phyloP scores from a whole-genome alignment of 2,113 vertebrate genomes.

The Aramus guarauna region DNA sequence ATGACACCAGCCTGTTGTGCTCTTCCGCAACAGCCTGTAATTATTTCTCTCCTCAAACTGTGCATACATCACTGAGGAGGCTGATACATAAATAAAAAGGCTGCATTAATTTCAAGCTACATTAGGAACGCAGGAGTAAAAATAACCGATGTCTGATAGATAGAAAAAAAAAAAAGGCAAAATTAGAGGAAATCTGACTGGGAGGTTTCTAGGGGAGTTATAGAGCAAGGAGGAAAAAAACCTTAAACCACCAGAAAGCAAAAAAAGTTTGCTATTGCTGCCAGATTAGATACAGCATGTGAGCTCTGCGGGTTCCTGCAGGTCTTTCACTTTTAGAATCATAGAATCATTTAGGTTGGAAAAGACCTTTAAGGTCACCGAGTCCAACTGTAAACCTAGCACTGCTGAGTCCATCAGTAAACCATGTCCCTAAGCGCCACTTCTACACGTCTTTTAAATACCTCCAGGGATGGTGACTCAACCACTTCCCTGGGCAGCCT shows the following conservation, averaged over 20 bases:
- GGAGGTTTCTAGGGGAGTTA: not conserved
- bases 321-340: not conserved
- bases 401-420: too few relatives aligned
- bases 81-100: slow-evolving; percentile 31
- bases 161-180: not conserved
- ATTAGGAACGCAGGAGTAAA: slow-evolving; percentile 36
- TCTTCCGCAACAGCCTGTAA: slow-evolving; percentile 17
- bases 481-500: too few relatives aligned
- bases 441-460: too few relatives aligned
- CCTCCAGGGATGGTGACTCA: too few relatives aligned
- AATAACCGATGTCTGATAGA: not conserved
- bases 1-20: slow-evolving; percentile 43
- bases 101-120: slow-evolving; percentile 60
- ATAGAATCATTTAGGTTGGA: too few relatives aligned
- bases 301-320: not conserved
- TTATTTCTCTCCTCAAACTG: slow-evolving; percentile 44
- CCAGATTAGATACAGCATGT: not conserved
- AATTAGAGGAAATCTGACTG: slow-evolving; percentile 18
- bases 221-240: not conserved
- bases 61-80: slow-evolving; percentile 13
- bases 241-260: not conserved
- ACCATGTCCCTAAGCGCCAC: too few relatives aligned
- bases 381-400: too few relatives aligned
- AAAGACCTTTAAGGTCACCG: too few relatives aligned
- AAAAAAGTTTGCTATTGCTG: not conserved